These are phyloP conservation scores for Lagria hirta DNA, from an alignment of 2,888 invertebrate species.

Conservation along the genomic window DNA sequence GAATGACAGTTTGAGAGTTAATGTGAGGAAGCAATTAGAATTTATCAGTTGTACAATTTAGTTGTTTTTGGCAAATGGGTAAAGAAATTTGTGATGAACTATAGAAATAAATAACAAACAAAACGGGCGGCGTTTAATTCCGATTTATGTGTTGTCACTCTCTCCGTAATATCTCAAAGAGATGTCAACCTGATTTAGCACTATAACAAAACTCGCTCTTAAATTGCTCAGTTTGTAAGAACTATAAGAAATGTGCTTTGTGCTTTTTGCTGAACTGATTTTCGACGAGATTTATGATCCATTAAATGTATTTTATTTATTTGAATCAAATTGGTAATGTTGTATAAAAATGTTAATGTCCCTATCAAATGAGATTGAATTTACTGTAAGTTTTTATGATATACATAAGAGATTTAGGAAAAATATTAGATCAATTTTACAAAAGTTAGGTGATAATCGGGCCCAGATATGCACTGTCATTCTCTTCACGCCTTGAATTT, in stretches of 20 bases:
- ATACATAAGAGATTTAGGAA: conserved; percentile 21
- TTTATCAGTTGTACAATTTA: too few relatives aligned
- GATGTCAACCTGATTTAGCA: conserved; percentile 3
- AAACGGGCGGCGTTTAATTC: conserved; percentile 8
- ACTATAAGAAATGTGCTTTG: too few relatives aligned
- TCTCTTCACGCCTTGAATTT: conserved; percentile 22
- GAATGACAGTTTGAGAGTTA: conserved; percentile 27
- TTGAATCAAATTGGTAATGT: conserved; percentile 12
- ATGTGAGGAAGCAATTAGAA: too few relatives aligned
- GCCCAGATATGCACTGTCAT: conserved; percentile 23
- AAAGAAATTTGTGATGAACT: conserved; percentile 12
- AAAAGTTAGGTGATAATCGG: conserved; percentile 25
- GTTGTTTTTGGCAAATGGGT: too few relatives aligned
- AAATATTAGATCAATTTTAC: conserved; percentile 19
- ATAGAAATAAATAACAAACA: conserved; percentile 8
- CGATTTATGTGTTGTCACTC: conserved; percentile 11
- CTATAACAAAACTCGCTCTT: too few relatives aligned
- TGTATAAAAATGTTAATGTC: conserved; percentile 10
- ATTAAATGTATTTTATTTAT: conserved; percentile 9
- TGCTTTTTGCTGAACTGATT: too few relatives aligned
- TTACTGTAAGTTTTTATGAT: conserved; percentile 16
- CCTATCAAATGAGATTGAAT: conserved; percentile 16
- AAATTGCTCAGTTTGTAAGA: too few relatives aligned
- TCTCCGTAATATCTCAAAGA: neutral
- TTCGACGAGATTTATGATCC: too few relatives aligned